Percentiles rank a stretch among this genome's conserved stretches.
Conservation (phyloP, 1,140 invertebrate species). For the Aleiodes sp. region DNA sequence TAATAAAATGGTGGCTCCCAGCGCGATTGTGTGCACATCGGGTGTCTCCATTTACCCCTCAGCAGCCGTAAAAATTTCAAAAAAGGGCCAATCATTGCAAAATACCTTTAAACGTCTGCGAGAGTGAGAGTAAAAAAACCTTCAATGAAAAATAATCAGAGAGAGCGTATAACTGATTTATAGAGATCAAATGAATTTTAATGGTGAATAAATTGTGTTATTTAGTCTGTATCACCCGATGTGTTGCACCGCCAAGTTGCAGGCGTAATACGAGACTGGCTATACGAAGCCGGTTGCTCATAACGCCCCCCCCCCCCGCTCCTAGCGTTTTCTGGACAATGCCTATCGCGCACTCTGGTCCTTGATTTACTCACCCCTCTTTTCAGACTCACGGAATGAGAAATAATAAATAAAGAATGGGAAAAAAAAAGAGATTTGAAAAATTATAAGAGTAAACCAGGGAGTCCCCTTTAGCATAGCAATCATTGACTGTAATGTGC, state of each 20-base stretch:
- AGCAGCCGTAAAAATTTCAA: not conserved
- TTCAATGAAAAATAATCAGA: too few species aligned
- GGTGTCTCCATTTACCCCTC: not conserved
- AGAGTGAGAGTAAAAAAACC: too few species aligned
- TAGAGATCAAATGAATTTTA: not conserved
- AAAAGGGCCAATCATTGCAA: too few species aligned
- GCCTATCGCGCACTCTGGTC: not conserved
- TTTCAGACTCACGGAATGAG: not conserved
- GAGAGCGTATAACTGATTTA: not conserved
- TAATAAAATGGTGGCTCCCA: slow-evolving; percentile 43
- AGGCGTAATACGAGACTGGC: slow-evolving; percentile 50
- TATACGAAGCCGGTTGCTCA: slow-evolving; percentile 38
- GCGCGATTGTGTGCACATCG: slow-evolving; percentile 23
- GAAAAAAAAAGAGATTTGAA: not conserved
- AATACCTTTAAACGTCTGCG: too few species aligned
- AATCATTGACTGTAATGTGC: not conserved
- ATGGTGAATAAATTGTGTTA: not conserved
- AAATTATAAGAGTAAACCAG: not conserved
- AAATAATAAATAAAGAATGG: not conserved
- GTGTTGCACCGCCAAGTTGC: not conserved
- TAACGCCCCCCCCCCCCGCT: slow-evolving; percentile 38
- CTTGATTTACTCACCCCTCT: not conserved
- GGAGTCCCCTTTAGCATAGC: too few species aligned
- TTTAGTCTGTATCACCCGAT: slow-evolving; percentile 8
- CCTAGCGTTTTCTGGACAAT: too few species aligned